Evolutionary conservation across 2,888 invertebrate species (phyloP).

Genomic region (Gortyna flavago): DNA sequence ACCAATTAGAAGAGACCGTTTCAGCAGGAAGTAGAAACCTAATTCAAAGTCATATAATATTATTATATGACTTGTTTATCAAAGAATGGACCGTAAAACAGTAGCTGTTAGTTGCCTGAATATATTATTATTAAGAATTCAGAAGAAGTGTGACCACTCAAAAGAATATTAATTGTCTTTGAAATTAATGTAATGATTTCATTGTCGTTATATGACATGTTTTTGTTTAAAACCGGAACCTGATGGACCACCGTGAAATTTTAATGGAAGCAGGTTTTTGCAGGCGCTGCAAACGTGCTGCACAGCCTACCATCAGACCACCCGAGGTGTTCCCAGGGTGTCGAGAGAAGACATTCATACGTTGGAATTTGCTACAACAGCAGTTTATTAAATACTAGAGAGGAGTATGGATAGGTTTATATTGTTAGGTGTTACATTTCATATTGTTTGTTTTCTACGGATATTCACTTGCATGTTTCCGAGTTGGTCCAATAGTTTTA

Average conservation of each 20-base stretch:
- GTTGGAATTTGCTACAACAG: constrained; percentile 9
- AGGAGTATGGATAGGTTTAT: background rate
- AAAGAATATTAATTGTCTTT: background rate
- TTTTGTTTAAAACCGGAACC: constrained; percentile 33
- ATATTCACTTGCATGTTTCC: background rate
- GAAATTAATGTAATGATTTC: constrained; percentile 6
- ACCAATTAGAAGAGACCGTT: background rate
- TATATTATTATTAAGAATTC: background rate
- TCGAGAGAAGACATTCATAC: constrained; percentile 1
- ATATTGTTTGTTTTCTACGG: background rate
- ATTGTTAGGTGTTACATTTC: constrained; percentile 1
- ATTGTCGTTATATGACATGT: constrained; percentile 26
- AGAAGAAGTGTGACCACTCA: background rate
- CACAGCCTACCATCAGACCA: constrained; percentile 40
- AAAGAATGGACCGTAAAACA: background rate
- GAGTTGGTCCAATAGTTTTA: background rate
- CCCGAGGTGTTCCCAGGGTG: constrained; percentile 16
- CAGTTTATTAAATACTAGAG: constrained; percentile 3
- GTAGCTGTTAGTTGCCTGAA: background rate
- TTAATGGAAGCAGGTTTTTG: constrained; percentile 53
- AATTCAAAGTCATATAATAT: no score
- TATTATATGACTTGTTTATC: background rate
- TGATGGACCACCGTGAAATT: constrained; percentile 48
- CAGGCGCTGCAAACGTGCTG: constrained; percentile 23
- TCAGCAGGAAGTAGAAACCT: background rate